A percentile compares a stretch with the other conserved stretches of the same genome.
Evolutionary conservation across 2,888 invertebrate species (phyloP).

Genomic region (Vanessa cardui): DNA sequence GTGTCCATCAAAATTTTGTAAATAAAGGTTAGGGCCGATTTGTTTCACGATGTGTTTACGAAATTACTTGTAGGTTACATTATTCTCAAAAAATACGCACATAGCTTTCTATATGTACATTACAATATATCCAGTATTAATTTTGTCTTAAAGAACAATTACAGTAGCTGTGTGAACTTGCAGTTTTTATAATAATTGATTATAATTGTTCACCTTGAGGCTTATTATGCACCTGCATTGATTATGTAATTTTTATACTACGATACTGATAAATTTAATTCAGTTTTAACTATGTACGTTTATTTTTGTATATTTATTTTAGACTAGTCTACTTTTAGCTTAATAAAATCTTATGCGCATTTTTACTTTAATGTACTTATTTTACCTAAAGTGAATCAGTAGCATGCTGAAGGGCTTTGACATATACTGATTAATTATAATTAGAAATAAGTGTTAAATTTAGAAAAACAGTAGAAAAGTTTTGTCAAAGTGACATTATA

Average conservation of each 20-base stretch:
- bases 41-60: not conserved
- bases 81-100: too few species aligned
- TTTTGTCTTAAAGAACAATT: not conserved
- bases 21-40: too few species aligned
- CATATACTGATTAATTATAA: slow-evolving; percentile 2
- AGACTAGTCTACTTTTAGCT: too few species aligned
- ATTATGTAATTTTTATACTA: too few species aligned
- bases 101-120: too few species aligned
- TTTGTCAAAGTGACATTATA: slow-evolving; percentile 31
- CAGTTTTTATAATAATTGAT: not conserved
- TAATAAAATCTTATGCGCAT: too few species aligned
- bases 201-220: not conserved
- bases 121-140: not conserved
- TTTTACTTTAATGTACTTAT: not conserved
- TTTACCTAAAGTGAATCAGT: not conserved
- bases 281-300: too few species aligned
- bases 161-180: not conserved
- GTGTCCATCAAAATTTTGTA: too few species aligned
- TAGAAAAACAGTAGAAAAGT: slow-evolving; percentile 26
- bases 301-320: too few species aligned
- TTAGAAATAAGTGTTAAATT: slow-evolving; percentile 22
- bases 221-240: too few species aligned
- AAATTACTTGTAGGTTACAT: not conserved
- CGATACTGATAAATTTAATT: too few species aligned
- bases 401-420: not conserved